Evolutionary conservation across 2,113 vertebrate species (phyloP).

Genomic region (Suncus etruscus): DNA sequence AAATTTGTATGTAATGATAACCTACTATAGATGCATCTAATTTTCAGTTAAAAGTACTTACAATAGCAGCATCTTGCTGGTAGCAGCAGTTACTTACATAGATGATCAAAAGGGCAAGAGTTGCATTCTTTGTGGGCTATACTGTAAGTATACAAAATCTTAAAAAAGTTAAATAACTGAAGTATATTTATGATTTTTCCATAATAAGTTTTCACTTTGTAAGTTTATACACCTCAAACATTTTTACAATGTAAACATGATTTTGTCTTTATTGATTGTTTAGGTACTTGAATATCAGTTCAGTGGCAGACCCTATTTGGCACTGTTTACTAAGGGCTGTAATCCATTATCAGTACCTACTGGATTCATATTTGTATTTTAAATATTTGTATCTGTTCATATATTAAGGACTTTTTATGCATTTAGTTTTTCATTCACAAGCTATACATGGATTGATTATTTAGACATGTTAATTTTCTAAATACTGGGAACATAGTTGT

Average conservation of each 20-base stretch:
- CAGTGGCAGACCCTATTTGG: no score
- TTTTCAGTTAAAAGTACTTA: background rate
- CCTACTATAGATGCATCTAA: background rate
- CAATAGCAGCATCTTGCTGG: slow-evolving; percentile 4
- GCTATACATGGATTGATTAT: background rate
- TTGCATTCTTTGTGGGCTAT: slow-evolving; percentile 14
- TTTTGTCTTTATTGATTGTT: background rate
- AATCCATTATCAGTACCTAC: background rate
- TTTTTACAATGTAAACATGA: background rate
- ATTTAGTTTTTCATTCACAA: background rate
- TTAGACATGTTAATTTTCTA: background rate
- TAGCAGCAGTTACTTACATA: background rate
- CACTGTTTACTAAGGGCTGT: no score
- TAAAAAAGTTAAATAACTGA: slow-evolving; percentile 35
- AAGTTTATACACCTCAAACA: background rate
- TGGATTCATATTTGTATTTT: background rate
- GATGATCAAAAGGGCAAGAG: background rate
- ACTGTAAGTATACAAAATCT: slow-evolving; percentile 53
- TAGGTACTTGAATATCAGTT: no score
- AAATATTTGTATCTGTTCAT: background rate
- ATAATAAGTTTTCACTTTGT: background rate
- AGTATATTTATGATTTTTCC: background rate
- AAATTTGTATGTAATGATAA: slow-evolving; percentile 4
- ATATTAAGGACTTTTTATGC: background rate
- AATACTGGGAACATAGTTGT: background rate